Conservation (phyloP, 2,888 invertebrate genomes). For the Spilarctia lutea region DNA sequence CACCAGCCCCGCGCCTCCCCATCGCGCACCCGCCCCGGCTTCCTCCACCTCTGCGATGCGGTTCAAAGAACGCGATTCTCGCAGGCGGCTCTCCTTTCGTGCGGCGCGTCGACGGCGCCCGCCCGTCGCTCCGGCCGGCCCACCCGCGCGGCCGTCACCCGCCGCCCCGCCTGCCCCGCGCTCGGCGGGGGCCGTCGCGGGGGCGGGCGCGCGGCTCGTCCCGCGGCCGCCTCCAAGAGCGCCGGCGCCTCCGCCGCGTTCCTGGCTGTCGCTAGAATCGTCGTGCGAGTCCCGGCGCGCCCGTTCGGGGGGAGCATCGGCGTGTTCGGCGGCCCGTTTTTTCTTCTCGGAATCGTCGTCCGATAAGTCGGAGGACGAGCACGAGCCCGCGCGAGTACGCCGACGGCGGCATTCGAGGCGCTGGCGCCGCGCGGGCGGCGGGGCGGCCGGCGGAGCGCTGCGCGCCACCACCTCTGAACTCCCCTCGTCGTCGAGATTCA, state of each 20-base stretch:
- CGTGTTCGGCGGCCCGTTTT: slow-evolving; percentile 90
- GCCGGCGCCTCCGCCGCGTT: slow-evolving; percentile 89
- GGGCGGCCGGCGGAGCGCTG: slow-evolving; percentile 67
- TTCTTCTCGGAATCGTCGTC: slow-evolving; percentile 96
- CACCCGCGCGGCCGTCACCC: slow-evolving; percentile 55
- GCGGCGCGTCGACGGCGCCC: slow-evolving; percentile 75
- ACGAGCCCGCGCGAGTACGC: slow-evolving; percentile 89
- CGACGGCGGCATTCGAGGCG: slow-evolving; percentile 75
- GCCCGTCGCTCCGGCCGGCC: slow-evolving; percentile 46
- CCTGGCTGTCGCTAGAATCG: slow-evolving; percentile 94
- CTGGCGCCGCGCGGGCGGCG: slow-evolving; percentile 72
- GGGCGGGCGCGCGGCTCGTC: slow-evolving; percentile 50
- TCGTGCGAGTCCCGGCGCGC: slow-evolving; percentile 93
- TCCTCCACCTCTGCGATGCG: slow-evolving; percentile 95
- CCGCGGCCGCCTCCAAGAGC: slow-evolving; percentile 58
- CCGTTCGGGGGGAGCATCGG: slow-evolving; percentile 87
- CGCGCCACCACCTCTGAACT: slow-evolving; percentile 50
- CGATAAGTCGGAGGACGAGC: slow-evolving; percentile 97
- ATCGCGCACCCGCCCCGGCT: slow-evolving; percentile 81
- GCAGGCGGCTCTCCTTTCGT: slow-evolving; percentile 84
- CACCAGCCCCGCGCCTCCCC: slow-evolving; percentile 76
- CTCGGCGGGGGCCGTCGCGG: slow-evolving; percentile 58
- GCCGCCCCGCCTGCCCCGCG: slow-evolving; percentile 58
- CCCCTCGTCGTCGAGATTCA: slow-evolving; percentile 71
- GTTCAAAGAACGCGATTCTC: slow-evolving; percentile 94